These are phyloP conservation scores for Philereme vetulata DNA, from an alignment of 2,888 invertebrate genomes.

Conservation along the genomic window DNA sequence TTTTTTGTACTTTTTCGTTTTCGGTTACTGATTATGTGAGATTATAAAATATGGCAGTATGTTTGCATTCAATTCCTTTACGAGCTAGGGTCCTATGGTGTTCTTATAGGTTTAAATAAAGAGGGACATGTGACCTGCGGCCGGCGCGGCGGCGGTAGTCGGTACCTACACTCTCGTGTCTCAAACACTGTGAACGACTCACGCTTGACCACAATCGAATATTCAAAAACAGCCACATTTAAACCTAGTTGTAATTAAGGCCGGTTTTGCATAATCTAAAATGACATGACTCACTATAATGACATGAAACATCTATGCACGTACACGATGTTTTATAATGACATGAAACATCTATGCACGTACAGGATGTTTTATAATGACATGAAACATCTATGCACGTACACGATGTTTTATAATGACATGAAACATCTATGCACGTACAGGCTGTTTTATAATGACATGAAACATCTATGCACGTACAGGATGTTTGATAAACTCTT, in stretches of 20 bases:
- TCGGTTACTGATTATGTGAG: slow-evolving; percentile 53
- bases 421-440: no score
- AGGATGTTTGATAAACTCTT: slow-evolving; percentile 74
- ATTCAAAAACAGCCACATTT: slow-evolving; percentile 53
- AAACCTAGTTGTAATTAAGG: slow-evolving; percentile 71
- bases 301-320: slow-evolving; percentile 56
- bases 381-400: slow-evolving; percentile 59
- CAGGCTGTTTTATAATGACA: no score
- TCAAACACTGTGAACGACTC: slow-evolving; percentile 25
- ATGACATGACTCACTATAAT: slow-evolving; percentile 61
- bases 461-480: slow-evolving; percentile 61
- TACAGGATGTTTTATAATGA: slow-evolving; percentile 79
- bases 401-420: slow-evolving; percentile 71
- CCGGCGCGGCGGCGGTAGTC: slow-evolving; percentile 7
- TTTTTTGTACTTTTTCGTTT: slow-evolving; percentile 59
- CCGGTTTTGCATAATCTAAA: slow-evolving; percentile 80
- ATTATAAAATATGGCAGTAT: slow-evolving; percentile 79
- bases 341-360: slow-evolving; percentile 56
- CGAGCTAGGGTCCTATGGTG: slow-evolving; percentile 44
- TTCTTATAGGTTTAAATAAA: slow-evolving; percentile 32
- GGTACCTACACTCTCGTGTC: slow-evolving; percentile 25
- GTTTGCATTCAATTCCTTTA: slow-evolving; percentile 78
- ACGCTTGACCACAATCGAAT: slow-evolving; percentile 46
- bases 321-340: slow-evolving; percentile 78
- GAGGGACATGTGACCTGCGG: slow-evolving; percentile 21